These are phyloP conservation scores for Caenorhabditis zanzibari DNA, from an alignment of 2,888 invertebrate species.

Conservation along the genomic window DNA sequence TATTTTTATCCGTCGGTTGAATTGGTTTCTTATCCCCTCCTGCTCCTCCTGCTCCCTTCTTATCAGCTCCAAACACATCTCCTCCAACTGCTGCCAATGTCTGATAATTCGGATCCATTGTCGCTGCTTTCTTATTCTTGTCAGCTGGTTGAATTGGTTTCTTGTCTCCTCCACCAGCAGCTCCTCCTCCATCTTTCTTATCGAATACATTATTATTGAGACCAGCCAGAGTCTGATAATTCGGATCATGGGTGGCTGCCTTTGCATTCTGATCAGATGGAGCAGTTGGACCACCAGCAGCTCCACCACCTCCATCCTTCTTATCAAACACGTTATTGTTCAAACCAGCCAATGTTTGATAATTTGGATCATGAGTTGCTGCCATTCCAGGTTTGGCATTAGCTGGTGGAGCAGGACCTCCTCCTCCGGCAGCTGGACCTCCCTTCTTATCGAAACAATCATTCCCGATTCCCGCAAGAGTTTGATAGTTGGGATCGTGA, in stretches of 20 bases:
- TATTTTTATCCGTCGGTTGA: conserved; percentile 47
- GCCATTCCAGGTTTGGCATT: conserved; percentile 10
- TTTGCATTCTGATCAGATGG: conserved; percentile 41
- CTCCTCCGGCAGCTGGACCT: not conserved
- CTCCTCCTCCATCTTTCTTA: conserved; percentile 43
- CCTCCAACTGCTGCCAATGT: conserved; percentile 37
- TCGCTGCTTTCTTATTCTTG: conserved; percentile 9
- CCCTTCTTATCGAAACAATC: conserved; percentile 33
- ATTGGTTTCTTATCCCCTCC: not conserved
- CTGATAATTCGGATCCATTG: conserved; percentile 59
- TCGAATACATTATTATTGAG: conserved; percentile 49
- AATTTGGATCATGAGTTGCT: conserved; percentile 59
- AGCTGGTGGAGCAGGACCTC: not conserved
- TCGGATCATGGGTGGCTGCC: conserved; percentile 57
- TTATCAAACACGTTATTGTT: conserved; percentile 46
- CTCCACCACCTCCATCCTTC: conserved; percentile 29
- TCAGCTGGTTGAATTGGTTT: not conserved
- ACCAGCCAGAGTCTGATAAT: conserved; percentile 59
- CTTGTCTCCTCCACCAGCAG: not conserved
- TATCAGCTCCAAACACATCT: conserved; percentile 34
- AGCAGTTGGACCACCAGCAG: conserved; percentile 13
- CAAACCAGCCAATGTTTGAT: conserved; percentile 57
- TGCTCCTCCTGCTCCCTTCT: conserved; percentile 16
- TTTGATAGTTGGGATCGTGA: conserved; percentile 56
- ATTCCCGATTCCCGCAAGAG: conserved; percentile 30